Percentiles rank a stretch among this genome's conserved stretches.
Evolutionary conservation across 2,888 invertebrate species (phyloP).

Genomic region (Microplitis deprimator): DNA sequence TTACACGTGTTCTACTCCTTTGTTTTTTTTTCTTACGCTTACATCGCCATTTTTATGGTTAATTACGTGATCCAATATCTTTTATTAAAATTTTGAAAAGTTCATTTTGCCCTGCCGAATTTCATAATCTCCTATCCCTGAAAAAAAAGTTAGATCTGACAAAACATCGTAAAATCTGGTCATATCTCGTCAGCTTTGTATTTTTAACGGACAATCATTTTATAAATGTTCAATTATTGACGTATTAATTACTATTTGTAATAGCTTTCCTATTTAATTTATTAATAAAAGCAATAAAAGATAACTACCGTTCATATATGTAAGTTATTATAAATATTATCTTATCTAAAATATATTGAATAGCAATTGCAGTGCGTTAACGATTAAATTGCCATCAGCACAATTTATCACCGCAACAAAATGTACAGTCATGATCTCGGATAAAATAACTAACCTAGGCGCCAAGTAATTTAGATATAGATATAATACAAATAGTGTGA

Average conservation of each 20-base stretch:
- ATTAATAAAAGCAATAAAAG: not conserved
- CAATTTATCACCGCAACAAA: slow-evolving; percentile 35
- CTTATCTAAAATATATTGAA: slow-evolving; percentile 11
- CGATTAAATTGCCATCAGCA: slow-evolving; percentile 36
- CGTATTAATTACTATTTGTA: too few relatives aligned
- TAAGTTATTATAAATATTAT: not conserved
- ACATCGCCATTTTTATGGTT: not conserved
- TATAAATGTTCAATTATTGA: too few relatives aligned
- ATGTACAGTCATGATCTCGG: slow-evolving; percentile 20
- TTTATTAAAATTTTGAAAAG: too few relatives aligned
- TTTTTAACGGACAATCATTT: too few relatives aligned
- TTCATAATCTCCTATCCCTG: too few relatives aligned
- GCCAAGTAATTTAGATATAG: slow-evolving; percentile 43
- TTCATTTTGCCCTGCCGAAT: too few relatives aligned
- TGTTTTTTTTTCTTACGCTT: not conserved
- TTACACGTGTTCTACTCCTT: slow-evolving; percentile 22
- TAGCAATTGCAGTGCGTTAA: slow-evolving; percentile 17
- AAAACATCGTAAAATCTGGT: too few relatives aligned
- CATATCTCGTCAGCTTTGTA: too few relatives aligned
- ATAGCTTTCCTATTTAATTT: too few relatives aligned
- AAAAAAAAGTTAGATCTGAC: too few relatives aligned
- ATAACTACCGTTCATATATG: not conserved
- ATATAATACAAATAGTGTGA: slow-evolving; percentile 45
- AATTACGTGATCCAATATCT: not conserved
- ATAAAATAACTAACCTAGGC: slow-evolving; percentile 25